phyloP scores from a whole-genome alignment of 2,113 vertebrate genomes.

The Centropus unirufus region DNA sequence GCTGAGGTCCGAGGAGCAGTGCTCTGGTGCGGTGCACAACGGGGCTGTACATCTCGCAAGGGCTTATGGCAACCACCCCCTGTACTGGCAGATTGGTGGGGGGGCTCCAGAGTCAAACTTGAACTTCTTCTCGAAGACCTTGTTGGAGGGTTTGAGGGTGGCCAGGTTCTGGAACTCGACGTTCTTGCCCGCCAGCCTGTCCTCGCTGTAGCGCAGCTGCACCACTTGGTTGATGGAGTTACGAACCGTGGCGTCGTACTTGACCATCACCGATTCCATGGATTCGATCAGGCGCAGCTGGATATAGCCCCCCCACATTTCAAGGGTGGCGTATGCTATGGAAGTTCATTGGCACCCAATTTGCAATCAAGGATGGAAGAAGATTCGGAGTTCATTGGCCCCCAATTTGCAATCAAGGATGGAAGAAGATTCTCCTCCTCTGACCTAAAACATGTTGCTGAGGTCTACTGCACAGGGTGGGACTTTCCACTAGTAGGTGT shows the following conservation, averaged over 20 bases:
- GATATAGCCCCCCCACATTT: not conserved
- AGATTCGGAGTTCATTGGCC: not conserved
- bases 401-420: not conserved
- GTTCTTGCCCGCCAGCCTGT: too few species aligned
- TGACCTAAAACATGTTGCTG: not conserved
- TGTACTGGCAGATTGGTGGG: not conserved
- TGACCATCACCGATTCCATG: too few species aligned
- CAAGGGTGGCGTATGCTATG: not conserved
- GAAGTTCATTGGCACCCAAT: not conserved
- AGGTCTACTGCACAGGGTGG: not conserved
- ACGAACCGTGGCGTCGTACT: too few species aligned
- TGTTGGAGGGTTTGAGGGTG: too few species aligned
- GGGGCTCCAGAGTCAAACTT: not conserved
- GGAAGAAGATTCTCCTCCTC: not conserved
- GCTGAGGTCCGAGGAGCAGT: not conserved
- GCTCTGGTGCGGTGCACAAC: not conserved
- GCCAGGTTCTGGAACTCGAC: too few species aligned
- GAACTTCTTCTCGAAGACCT: too few species aligned
- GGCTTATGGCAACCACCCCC: not conserved
- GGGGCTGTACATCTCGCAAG: not conserved
- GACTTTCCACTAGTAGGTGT: slow-evolving; percentile 45
- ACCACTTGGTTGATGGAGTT: too few species aligned
- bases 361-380: not conserved
- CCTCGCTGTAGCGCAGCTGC: too few species aligned
- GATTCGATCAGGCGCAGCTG: too few species aligned